Conservation (phyloP, 2,888 invertebrate genomes). For the Apomyelois bistriatella region DNA sequence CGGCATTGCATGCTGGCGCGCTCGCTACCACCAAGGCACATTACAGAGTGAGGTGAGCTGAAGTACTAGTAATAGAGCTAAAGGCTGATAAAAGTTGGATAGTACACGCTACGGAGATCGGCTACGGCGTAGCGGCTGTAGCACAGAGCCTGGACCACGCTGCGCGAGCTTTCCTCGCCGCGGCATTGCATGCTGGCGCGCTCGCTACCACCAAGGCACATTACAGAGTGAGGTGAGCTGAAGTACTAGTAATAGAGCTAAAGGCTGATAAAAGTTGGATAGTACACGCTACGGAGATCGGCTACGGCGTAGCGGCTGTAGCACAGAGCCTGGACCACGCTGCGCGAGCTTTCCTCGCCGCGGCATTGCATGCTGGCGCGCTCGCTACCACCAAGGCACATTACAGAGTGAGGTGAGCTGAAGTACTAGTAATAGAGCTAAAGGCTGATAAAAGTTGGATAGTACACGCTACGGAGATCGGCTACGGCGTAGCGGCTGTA, state of each 20-base stretch:
- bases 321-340: conserved; percentile 93
- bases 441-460: conserved; percentile 46
- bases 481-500: conserved; percentile 43
- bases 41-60: conserved; percentile 84
- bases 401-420: conserved; percentile 84
- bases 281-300: conserved; percentile 29
- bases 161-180: conserved; percentile 89
- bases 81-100: too few species aligned
- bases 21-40: conserved; percentile 89
- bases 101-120: not conserved
- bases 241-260: not conserved
- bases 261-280: conserved; percentile 46
- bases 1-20: conserved; percentile 89
- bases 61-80: not conserved
- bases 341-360: conserved; percentile 89
- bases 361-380: conserved; percentile 89
- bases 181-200: conserved; percentile 89
- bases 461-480: not conserved
- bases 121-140: conserved; percentile 86
- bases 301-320: conserved; percentile 92
- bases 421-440: not conserved
- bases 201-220: conserved; percentile 89
- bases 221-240: conserved; percentile 84
- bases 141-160: conserved; percentile 89
- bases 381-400: conserved; percentile 85